Percentiles rank a stretch among this genome's conserved stretches.
Evolutionary conservation across 2,797 vertebrate genomes (phyloP).

Genomic region (Buphagus erythrorhynchus): DNA sequence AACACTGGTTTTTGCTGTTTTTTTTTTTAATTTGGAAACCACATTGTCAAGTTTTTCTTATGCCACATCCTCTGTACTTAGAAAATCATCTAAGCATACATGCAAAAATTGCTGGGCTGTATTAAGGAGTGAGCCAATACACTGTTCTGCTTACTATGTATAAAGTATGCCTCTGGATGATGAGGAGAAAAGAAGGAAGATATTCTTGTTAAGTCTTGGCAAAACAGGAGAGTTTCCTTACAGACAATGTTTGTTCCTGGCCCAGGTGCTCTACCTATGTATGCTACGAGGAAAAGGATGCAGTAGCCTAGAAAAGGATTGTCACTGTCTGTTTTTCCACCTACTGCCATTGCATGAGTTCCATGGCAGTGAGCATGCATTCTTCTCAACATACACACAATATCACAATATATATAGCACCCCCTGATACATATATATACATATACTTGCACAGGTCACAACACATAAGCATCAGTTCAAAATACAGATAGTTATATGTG

Average conservation of each 20-base stretch:
- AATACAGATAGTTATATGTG: background rate
- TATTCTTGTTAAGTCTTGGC: background rate
- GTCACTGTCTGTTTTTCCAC: background rate
- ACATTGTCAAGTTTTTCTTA: background rate
- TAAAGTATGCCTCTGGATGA: background rate
- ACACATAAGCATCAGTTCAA: background rate
- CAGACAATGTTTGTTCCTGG: background rate
- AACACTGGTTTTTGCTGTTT: background rate
- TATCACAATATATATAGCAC: rapidly evolving
- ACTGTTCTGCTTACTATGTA: background rate
- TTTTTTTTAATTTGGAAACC: background rate
- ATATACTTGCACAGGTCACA: background rate
- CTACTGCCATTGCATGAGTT: rapidly evolving
- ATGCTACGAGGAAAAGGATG: background rate
- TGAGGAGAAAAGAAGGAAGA: background rate
- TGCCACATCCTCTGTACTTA: background rate
- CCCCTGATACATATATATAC: rapidly evolving
- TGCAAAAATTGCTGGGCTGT: background rate
- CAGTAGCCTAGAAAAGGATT: background rate
- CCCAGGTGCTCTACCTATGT: background rate
- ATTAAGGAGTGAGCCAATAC: background rate
- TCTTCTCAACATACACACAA: background rate
- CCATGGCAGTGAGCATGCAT: background rate
- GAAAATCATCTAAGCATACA: background rate
- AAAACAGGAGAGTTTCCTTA: background rate